Percentiles rank a stretch among this genome's conserved stretches.
phyloP scores from a whole-genome alignment of 2,888 invertebrate genomes.

The Macrosoma leucophasiata region DNA sequence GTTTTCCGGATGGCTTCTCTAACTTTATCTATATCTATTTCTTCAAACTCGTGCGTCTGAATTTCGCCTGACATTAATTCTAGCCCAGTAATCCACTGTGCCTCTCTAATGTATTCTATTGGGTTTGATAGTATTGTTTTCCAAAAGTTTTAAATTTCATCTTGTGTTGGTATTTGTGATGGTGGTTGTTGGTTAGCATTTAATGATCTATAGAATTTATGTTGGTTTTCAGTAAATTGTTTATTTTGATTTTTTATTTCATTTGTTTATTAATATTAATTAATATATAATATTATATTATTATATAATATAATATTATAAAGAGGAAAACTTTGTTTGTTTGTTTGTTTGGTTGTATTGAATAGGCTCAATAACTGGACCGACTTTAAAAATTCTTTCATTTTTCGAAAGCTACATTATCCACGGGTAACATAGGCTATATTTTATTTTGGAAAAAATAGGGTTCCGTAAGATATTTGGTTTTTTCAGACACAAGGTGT shows the following conservation, averaged over 20 bases:
- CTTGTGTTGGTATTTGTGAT: neutral
- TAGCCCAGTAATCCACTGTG: slow-evolving; percentile 4
- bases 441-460: no score
- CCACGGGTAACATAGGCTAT: no score
- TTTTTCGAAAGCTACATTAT: no score
- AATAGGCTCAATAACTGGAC: no score
- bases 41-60: neutral
- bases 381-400: no score
- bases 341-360: no score
- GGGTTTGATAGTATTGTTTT: slow-evolving; percentile 2
- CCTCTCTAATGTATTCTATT: slow-evolving; percentile 2
- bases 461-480: no score
- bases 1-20: slow-evolving; percentile 2
- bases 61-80: neutral
- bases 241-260: slow-evolving; percentile 3
- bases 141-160: slow-evolving; percentile 1
- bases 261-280: neutral
- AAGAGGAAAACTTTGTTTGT: no score
- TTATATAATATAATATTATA: no score
- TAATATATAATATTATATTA: no score
- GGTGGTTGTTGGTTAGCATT: neutral
- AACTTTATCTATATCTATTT: slow-evolving; percentile 1
- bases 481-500: no score
- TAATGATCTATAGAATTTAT: slow-evolving; percentile 1
- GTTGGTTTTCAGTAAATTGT: slow-evolving; percentile 3